phyloP scores from a whole-genome alignment of 1,140 invertebrate species.

The Paraescarpia echinospica region DNA sequence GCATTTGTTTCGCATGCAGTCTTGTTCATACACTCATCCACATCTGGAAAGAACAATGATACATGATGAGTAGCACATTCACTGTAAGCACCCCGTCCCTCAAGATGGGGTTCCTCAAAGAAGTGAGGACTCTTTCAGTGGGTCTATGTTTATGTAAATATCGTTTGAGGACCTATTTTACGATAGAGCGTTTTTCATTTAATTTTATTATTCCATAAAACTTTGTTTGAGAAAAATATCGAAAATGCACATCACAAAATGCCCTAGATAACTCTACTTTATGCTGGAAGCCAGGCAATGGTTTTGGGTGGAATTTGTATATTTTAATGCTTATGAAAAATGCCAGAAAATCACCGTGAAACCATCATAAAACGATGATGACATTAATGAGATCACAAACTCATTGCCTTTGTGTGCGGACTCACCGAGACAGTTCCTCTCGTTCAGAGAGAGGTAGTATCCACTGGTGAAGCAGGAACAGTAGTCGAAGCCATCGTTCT shows the following conservation, averaged over 20 bases:
- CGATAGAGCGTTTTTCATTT: neutral
- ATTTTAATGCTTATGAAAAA: neutral
- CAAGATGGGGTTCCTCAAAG: neutral
- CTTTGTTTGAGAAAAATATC: too few relatives aligned
- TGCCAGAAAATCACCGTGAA: neutral
- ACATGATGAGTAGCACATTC: neutral
- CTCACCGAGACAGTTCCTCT: conserved; percentile 12
- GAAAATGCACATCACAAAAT: neutral
- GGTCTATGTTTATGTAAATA: neutral
- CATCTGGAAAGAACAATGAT: neutral
- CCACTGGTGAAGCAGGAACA: neutral
- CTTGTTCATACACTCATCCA: conserved; percentile 6
- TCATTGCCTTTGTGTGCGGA: neutral
- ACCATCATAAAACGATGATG: neutral
- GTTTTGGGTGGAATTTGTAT: neutral
- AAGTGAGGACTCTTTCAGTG: neutral
- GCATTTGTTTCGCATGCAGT: neutral
- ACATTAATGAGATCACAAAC: neutral
- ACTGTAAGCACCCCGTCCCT: neutral
- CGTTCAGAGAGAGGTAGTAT: neutral
- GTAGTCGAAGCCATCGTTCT: neutral
- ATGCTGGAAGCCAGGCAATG: neutral
- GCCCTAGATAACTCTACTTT: neutral
- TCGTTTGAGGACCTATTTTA: neutral
- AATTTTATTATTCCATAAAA: neutral